Conservation (phyloP, 2,888 invertebrate species). For the Nomada flava region DNA sequence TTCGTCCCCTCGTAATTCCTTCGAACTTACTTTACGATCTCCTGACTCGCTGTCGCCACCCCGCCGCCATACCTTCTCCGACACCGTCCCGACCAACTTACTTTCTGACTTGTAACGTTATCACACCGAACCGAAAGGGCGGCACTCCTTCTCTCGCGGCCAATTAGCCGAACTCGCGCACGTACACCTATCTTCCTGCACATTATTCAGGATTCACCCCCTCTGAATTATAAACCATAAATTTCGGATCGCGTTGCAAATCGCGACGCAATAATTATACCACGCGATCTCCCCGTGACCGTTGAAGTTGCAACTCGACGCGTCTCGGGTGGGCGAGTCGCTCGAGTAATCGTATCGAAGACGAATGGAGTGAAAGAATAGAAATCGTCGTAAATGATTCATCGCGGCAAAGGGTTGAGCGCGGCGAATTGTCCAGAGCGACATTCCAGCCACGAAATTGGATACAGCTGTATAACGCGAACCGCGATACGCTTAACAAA, state of each 20-base stretch:
- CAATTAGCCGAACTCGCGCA: constrained; percentile 52
- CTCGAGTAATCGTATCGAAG: not conserved
- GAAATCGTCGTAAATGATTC: not conserved
- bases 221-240: constrained; percentile 51
- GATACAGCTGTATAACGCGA: constrained; percentile 35
- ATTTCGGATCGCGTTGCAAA: constrained; percentile 35
- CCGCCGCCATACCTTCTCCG: constrained; percentile 2
- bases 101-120: constrained; percentile 69
- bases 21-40: constrained; percentile 67
- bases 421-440: constrained; percentile 27
- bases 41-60: constrained; percentile 59
- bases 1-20: constrained; percentile 66
- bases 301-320: not conserved
- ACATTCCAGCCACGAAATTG: constrained; percentile 9
- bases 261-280: constrained; percentile 40
- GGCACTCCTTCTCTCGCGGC: constrained; percentile 24
- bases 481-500: constrained; percentile 50
- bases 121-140: constrained; percentile 49
- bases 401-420: not conserved
- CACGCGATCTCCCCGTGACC: not conserved
- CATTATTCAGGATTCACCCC: constrained; percentile 50
- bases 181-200: constrained; percentile 26
- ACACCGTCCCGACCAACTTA: constrained; percentile 59
- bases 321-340: not conserved
- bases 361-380: not conserved